Evolutionary conservation across 2,113 vertebrate genomes (phyloP).

Genomic region (Hemiscyllium ocellatum): DNA sequence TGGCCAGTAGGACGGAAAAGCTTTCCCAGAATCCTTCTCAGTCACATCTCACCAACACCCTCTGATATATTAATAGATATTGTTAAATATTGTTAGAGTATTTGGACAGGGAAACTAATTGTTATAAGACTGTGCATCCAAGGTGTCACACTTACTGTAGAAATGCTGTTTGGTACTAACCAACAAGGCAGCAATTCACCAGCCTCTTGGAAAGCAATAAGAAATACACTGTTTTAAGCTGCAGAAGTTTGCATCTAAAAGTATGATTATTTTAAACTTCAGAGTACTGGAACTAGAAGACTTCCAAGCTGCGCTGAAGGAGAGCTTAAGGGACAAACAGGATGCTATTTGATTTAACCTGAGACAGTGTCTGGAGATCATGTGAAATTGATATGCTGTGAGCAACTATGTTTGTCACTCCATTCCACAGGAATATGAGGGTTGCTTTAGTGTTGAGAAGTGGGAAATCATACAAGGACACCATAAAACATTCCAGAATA

Average conservation of each 20-base stretch:
- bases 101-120: too few relatives aligned
- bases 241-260: not conserved
- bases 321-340: not conserved
- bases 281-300: not conserved
- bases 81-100: too few relatives aligned
- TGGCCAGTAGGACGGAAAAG: too few relatives aligned
- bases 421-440: not conserved
- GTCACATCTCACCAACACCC: too few relatives aligned
- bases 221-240: not conserved
- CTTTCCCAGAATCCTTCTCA: too few relatives aligned
- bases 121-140: too few relatives aligned
- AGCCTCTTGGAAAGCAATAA: not conserved
- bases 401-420: not conserved
- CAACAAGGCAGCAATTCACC: not conserved
- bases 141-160: too few relatives aligned
- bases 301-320: not conserved
- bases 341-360: not conserved
- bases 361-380: not conserved
- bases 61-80: too few relatives aligned
- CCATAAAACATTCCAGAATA: not conserved
- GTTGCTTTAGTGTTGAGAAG: not conserved
- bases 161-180: not conserved
- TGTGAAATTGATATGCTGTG: not conserved
- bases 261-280: not conserved
- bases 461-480: not conserved